Evolutionary conservation across 23 tunicate genomes (phyloP).

Genomic region (Clavelina lepadiformis): DNA sequence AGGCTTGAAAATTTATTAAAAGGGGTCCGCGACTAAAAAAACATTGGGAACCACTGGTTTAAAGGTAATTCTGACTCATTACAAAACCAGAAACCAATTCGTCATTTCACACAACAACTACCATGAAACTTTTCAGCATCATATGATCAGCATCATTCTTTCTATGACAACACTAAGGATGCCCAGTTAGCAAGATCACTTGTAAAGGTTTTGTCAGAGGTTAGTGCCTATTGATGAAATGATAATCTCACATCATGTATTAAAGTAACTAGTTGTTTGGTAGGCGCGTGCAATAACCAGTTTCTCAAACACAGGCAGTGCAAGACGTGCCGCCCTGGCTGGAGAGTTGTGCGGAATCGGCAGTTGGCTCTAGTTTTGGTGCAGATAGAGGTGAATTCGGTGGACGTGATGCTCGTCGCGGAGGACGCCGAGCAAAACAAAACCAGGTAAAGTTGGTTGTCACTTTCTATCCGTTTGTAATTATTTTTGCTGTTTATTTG

Average conservation of each 20-base stretch:
- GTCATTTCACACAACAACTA: too few species aligned
- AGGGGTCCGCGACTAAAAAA: too few species aligned
- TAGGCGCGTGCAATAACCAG: too few species aligned
- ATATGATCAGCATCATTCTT: constrained; percentile 88
- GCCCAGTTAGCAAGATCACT: constrained; percentile 60
- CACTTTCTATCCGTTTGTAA: too few species aligned
- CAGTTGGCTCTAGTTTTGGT: constrained; percentile 68
- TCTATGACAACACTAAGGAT: constrained; percentile 68
- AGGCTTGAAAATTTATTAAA: too few species aligned
- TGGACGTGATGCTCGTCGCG: constrained; percentile 65
- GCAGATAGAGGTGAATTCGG: constrained; percentile 63
- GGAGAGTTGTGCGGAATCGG: constrained; percentile 68
- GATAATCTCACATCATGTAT: neutral
- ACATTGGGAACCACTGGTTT: too few species aligned
- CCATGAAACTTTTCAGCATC: too few species aligned
- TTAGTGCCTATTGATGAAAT: constrained; percentile 1
- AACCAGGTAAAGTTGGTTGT: too few species aligned
- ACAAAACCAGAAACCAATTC: too few species aligned
- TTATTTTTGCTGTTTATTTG: too few species aligned
- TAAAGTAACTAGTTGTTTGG: neutral
- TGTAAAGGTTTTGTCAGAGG: constrained; percentile 66
- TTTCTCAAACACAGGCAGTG: constrained; percentile 36
- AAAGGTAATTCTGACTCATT: too few species aligned
- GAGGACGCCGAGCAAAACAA: too few species aligned
- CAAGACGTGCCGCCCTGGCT: constrained; percentile 90